Conservation (phyloP, 2,797 vertebrate genomes). For the Sebastes cheni region DNA sequence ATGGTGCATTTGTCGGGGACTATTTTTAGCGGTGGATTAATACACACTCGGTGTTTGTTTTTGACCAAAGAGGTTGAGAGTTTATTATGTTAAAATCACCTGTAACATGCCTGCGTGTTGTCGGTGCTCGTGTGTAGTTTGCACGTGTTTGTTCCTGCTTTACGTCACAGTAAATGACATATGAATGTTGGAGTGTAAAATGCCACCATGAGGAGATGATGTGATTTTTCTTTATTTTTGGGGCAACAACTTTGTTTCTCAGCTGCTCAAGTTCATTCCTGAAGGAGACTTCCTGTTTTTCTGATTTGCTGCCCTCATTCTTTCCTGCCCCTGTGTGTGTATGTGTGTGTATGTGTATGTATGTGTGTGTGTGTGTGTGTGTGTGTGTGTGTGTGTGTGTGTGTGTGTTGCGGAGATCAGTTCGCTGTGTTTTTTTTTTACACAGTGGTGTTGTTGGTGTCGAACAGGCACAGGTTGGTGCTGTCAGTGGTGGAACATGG, state of each 20-base stretch:
- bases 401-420: constrained; percentile 14
- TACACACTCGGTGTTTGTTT: background rate
- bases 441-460: background rate
- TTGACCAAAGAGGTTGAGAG: background rate
- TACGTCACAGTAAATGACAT: background rate
- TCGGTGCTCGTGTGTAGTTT: background rate
- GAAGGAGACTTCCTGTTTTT: constrained; percentile 70
- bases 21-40: background rate
- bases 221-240: constrained; percentile 15
- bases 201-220: background rate
- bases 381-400: constrained; percentile 12
- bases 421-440: background rate
- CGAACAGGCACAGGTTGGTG: background rate
- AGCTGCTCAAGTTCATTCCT: constrained; percentile 47
- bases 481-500: background rate
- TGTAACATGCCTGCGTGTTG: too few species aligned
- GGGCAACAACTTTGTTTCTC: constrained; percentile 29
- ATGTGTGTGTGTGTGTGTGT: constrained; percentile 23
- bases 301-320: constrained; percentile 44
- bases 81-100: background rate
- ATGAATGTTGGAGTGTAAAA: background rate
- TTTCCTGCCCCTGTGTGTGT: constrained; percentile 46
- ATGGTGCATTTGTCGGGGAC: background rate
- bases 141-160: background rate
- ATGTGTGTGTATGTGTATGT: constrained; percentile 16